Evolutionary conservation across 2,888 invertebrate species (phyloP), one percentile per base, ranked within the genome.

Genomic region (Dione vanillae): DNA sequence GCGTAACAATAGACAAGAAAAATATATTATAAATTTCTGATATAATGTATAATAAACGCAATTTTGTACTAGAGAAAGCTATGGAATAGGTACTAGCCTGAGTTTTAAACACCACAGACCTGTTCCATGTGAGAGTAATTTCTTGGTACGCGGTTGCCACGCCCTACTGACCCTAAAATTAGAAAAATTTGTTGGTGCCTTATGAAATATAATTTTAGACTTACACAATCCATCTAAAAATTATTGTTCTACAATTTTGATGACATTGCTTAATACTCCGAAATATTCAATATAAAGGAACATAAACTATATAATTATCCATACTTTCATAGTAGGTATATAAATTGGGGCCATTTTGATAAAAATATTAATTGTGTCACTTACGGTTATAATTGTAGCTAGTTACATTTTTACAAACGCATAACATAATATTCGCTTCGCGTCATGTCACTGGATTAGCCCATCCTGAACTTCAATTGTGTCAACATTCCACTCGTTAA

Each of bases 111-210:
- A 72, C 74, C 73, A 71, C 74, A 75, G 79, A 82, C 83, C 80
- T 79, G 83, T 82, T 83, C 75, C 75, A 70, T 71, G 77, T 69
- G 80, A 78, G 79, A 78, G 77, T 78, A 74, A 75, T 79, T 82
- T 81, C 80, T 76, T 77, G 76, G 78, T 78, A 80, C 73, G 76
- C 71, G 70, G 74, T 75, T 66, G 70, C 74, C 74, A 71, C 78
- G 79, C 75, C 78, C 79, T 77, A 81, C 78, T 78, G 78, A 80
- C 79, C 80, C 77, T 77, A 51, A 49, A 64, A 9, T 40, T 49
- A 37, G 40, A 64, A 51, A 56, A 40, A 8, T 47, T 73, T 73
- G 66, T 73, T 74, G 73, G 71, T 74, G 65, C 61, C 52, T 40
- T 58, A 58, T 14, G 40, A 58, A 58, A 7, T 41, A 40, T 58